A percentile compares a stretch with the other conserved stretches of the same genome.
Evolutionary conservation across 2,888 invertebrate genomes (phyloP).

Genomic region (Eremobia ochroleuca): DNA sequence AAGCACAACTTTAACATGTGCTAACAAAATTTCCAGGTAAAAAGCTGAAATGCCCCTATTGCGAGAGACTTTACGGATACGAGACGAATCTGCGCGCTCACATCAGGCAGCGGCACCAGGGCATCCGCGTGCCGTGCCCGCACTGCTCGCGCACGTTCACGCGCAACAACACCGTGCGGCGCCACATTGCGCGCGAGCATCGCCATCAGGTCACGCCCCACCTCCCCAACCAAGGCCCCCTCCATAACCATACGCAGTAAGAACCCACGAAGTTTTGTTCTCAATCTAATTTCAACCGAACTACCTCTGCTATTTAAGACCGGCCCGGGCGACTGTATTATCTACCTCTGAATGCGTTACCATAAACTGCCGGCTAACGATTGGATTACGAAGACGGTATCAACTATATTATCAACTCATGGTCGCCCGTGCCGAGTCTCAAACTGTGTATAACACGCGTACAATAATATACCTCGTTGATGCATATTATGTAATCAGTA

Average conservation of each 20-base stretch:
- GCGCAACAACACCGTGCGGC: slow-evolving; percentile 97
- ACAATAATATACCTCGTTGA: slow-evolving; percentile 89
- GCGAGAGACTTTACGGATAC: slow-evolving; percentile 97
- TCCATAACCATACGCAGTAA: slow-evolving; percentile 93
- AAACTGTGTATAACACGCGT: slow-evolving; percentile 80
- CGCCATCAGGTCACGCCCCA: slow-evolving; percentile 94
- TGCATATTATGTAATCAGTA: slow-evolving; percentile 89
- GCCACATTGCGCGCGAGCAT: slow-evolving; percentile 97
- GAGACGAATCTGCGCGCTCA: slow-evolving; percentile 98
- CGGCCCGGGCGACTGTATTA: slow-evolving; percentile 73
- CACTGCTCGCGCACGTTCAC: slow-evolving; percentile 97
- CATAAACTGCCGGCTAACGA: slow-evolving; percentile 56
- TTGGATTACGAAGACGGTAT: slow-evolving; percentile 62
- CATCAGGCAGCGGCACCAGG: slow-evolving; percentile 97
- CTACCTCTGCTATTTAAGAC: slow-evolving; percentile 85
- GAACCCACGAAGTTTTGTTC: slow-evolving; percentile 69
- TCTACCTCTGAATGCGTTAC: slow-evolving; percentile 70
- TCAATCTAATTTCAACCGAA: slow-evolving; percentile 79
- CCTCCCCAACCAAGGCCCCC: slow-evolving; percentile 90
- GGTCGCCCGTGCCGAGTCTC: slow-evolving; percentile 73
- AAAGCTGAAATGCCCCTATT: slow-evolving; percentile 97
- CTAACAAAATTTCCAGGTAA: slow-evolving; percentile 92
- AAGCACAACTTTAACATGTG: slow-evolving; percentile 3
- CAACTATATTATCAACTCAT: slow-evolving; percentile 52
- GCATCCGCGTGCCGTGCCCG: slow-evolving; percentile 97